phyloP scores from a whole-genome alignment of 1,140 invertebrate genomes.

The Scaptomyza montana region DNA sequence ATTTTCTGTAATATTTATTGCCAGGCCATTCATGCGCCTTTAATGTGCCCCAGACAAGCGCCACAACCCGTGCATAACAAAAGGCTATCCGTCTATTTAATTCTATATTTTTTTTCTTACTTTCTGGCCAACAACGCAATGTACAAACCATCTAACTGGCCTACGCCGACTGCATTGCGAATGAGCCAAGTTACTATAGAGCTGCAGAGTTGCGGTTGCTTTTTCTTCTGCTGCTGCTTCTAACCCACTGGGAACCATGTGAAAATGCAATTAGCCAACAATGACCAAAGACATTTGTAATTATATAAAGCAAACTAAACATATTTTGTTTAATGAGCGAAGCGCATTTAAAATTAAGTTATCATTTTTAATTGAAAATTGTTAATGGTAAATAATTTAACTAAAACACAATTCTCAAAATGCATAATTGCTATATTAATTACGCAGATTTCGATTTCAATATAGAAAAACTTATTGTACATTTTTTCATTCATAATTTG shows the following conservation, averaged over 20 bases:
- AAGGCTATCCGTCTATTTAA: slow-evolving; percentile 34
- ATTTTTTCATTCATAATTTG: too few relatives aligned
- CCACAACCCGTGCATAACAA: slow-evolving; percentile 80
- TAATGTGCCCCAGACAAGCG: slow-evolving; percentile 82
- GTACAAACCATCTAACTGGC: slow-evolving; percentile 63
- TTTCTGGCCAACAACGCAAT: slow-evolving; percentile 45
- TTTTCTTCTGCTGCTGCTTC: slow-evolving; percentile 17
- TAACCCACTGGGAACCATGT: slow-evolving; percentile 42
- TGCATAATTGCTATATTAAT: too few relatives aligned
- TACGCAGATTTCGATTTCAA: too few relatives aligned
- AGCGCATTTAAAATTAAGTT: too few relatives aligned
- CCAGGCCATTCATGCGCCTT: slow-evolving; percentile 79
- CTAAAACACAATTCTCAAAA: too few relatives aligned
- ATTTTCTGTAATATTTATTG: slow-evolving; percentile 78
- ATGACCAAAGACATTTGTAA: slow-evolving; percentile 12
- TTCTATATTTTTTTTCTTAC: background rate
- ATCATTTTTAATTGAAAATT: background rate
- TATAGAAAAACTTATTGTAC: too few relatives aligned
- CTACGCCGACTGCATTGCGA: slow-evolving; percentile 71
- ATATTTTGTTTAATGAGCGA: background rate
- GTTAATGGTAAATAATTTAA: background rate
- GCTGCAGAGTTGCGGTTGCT: too few relatives aligned
- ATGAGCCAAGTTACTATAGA: slow-evolving; percentile 50
- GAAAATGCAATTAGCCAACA: slow-evolving; percentile 70
- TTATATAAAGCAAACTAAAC: background rate